Base-by-base conservation (phyloP, 2,888 invertebrate genomes). In the Metallyticus violacea region DNA sequence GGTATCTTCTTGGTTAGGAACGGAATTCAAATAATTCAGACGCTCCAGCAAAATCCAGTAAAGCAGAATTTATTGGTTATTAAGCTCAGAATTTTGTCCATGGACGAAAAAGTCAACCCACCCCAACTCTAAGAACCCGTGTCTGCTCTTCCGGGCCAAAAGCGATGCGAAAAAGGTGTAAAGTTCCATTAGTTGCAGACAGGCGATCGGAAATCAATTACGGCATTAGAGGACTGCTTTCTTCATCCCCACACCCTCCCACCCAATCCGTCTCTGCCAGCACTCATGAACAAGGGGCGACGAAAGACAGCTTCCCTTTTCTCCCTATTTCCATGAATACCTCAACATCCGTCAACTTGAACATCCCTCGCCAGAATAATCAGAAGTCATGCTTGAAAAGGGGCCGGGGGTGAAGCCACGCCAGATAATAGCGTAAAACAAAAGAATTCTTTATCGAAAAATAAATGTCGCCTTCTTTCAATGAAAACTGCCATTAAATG, bases 141-240 rank as follows among this genome's bases (percentile, higher is more conserved):
- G 82, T 82, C 15, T 15, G 76, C 76, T 82, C 82, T 40, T 62
- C n/a, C 9, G 62, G 82, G 76, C 26, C 26, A 26, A 26, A 76
- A 76, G 30, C 26, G 82, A 76, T 40, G 82, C 76, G 76, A 82
- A 82, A 76, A 76, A 76, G 82, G 82, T 82, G 82, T 29, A 76
- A 82, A 82, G 82, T 76, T 76, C 82, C 82, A 82, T 82, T 82
- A 82, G 82, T 82, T 82, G 1, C 82, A 82, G 82, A 26, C 26
- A 82, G 82, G 26, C 82, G 82, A 82, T 82, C 82, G 82, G 82
- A 82, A 82, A 82, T 82, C 82, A 82, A 82, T 82, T 82, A 82
- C 62, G 27, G 76, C 82, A 76, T 82, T 82, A 82, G 62, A 62
- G 76, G 22, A 62, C 62, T 7, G 22, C 25, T 40, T 25, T 25